Evolutionary conservation across 2,888 invertebrate genomes (phyloP).

Genomic region (Cepaea hortensis): DNA sequence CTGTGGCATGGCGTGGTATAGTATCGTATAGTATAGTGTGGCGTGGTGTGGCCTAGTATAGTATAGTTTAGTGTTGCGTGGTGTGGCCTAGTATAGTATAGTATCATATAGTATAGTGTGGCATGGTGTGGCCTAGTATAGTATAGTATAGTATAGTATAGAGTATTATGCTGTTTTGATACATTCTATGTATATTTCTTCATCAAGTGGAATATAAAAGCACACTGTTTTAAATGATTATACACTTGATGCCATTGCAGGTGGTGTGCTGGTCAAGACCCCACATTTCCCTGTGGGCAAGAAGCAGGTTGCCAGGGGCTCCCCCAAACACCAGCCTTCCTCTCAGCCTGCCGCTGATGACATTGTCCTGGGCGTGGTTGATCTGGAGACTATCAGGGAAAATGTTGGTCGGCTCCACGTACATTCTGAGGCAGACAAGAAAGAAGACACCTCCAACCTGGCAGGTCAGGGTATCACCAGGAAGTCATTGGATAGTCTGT

Average conservation of each 20-base stretch:
- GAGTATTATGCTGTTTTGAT: no score
- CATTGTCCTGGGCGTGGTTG: conserved; percentile 56
- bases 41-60: no score
- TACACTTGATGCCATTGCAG: conserved; percentile 37
- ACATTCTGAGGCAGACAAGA: conserved; percentile 4
- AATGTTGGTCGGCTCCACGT: conserved; percentile 53
- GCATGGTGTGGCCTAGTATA: no score
- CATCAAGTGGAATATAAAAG: no score
- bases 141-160: no score
- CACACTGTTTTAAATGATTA: no score
- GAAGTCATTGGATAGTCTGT: conserved; percentile 24
- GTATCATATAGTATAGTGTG: no score
- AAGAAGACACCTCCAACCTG: not conserved
- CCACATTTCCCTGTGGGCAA: conserved; percentile 46
- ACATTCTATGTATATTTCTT: no score
- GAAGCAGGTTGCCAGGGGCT: not conserved
- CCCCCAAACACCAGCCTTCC: conserved; percentile 31
- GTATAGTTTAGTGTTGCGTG: no score
- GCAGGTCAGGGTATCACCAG: not conserved
- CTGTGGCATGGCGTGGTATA: no score
- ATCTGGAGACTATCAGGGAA: conserved; percentile 54
- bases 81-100: no score
- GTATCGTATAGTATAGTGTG: no score
- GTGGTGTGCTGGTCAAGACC: conserved; percentile 52
- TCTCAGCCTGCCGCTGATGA: conserved; percentile 49